phyloP scores from a whole-genome alignment of 2,888 invertebrate species.

The Euclidia mi region DNA sequence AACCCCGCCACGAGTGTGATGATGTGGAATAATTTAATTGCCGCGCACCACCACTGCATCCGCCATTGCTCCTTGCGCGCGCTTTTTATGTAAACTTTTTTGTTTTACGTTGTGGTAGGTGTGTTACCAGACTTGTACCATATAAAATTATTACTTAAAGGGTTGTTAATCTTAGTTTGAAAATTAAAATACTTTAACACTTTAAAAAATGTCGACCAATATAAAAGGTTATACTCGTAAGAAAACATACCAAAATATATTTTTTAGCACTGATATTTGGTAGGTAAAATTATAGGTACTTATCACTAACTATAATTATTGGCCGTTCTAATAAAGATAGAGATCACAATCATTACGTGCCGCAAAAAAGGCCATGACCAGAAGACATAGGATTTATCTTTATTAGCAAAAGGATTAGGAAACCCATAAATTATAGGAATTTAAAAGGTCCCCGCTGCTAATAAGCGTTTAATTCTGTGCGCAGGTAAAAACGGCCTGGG shows the following conservation, averaged over 20 bases:
- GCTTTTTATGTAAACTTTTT: constrained; percentile 21
- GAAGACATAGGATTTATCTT: constrained; percentile 55
- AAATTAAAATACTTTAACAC: no score
- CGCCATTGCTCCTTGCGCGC: constrained; percentile 50
- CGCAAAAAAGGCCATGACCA: constrained; percentile 10
- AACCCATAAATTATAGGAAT: constrained; percentile 70
- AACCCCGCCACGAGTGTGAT: constrained; percentile 67
- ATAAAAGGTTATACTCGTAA: no score
- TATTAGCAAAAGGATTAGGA: constrained; percentile 66
- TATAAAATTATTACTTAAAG: not conserved
- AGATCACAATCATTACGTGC: not conserved
- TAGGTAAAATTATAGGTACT: no score
- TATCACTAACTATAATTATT: no score
- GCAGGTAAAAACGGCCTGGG: constrained; percentile 68
- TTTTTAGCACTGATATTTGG: no score
- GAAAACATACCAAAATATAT: no score
- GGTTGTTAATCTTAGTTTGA: not conserved
- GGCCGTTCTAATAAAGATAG: not conserved
- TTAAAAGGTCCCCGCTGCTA: constrained; percentile 66
- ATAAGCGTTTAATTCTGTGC: constrained; percentile 68
- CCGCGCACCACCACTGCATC: constrained; percentile 61
- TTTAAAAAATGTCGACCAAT: no score
- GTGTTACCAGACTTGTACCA: not conserved
- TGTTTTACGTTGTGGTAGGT: constrained; percentile 13
- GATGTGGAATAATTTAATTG: constrained; percentile 86